A percentile compares a stretch with the other conserved stretches of the same genome.
Evolutionary conservation across 2,888 invertebrate species (phyloP).

Genomic region (Ophioninae sp.): DNA sequence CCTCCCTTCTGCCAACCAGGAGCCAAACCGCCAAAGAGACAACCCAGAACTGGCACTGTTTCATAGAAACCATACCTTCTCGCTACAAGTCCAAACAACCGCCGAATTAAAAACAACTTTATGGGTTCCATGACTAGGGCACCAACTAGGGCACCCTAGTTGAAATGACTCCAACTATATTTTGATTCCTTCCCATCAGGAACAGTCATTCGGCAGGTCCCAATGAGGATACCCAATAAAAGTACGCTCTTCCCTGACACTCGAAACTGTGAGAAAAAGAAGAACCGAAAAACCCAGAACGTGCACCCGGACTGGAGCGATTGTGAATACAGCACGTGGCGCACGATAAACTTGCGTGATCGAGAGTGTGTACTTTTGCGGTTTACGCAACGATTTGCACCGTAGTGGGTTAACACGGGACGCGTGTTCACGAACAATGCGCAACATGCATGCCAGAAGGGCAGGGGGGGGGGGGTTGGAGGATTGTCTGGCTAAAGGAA

Average conservation of each 20-base stretch:
- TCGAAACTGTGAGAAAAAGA: conserved; percentile 42
- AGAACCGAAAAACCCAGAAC: conserved; percentile 21
- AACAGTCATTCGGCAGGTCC: too few relatives aligned
- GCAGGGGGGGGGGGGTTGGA: neutral
- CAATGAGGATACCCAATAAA: too few relatives aligned
- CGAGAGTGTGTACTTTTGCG: conserved; percentile 62
- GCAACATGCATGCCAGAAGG: conserved; percentile 32
- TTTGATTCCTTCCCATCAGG: too few relatives aligned
- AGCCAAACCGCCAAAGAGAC: too few relatives aligned
- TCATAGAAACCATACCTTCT: too few relatives aligned
- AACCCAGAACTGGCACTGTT: too few relatives aligned
- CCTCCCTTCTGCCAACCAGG: too few relatives aligned
- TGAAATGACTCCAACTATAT: too few relatives aligned
- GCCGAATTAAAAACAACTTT: too few relatives aligned
- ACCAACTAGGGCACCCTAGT: too few relatives aligned
- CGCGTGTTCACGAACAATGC: conserved; percentile 59
- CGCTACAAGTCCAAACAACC: too few relatives aligned
- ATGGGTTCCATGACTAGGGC: too few relatives aligned
- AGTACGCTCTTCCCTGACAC: neutral
- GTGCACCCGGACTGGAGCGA: conserved; percentile 12
- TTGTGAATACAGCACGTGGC: conserved; percentile 57
- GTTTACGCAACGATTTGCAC: conserved; percentile 41
- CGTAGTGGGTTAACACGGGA: conserved; percentile 36
- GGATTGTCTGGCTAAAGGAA: conserved; percentile 24
- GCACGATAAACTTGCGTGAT: conserved; percentile 58